Evolutionary conservation across 2,113 vertebrate genomes (phyloP).

Genomic region (Lathamus discolor): DNA sequence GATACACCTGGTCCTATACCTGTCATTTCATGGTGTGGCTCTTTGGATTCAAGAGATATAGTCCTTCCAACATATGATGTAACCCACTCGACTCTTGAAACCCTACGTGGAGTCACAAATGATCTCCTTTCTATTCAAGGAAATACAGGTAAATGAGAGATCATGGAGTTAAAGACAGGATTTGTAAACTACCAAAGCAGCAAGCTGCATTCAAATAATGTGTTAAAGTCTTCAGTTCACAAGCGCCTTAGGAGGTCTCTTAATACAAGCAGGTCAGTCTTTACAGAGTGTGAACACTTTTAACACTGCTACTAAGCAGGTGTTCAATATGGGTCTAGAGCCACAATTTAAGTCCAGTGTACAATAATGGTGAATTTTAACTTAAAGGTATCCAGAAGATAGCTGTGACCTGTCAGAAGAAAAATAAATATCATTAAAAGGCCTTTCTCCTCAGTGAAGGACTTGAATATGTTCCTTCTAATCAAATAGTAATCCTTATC

Average conservation of each 20-base stretch:
- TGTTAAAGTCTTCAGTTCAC: background rate
- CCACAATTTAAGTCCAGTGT: background rate
- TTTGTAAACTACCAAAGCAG: background rate
- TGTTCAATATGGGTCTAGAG: background rate
- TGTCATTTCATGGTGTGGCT: constrained; percentile 93
- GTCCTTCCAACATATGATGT: constrained; percentile 91
- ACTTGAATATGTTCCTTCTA: background rate
- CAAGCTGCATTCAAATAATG: background rate
- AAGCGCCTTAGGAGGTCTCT: background rate
- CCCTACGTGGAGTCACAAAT: constrained; percentile 88
- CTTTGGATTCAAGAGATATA: constrained; percentile 85
- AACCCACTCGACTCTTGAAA: constrained; percentile 91
- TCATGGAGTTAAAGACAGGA: background rate
- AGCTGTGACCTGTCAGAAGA: background rate
- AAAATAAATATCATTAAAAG: background rate
- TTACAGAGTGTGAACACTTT: background rate
- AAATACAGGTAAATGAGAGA: constrained; percentile 83
- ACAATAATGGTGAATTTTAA: background rate
- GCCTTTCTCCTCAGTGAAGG: background rate
- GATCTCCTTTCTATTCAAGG: constrained; percentile 94
- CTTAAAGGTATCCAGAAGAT: background rate
- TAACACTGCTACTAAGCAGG: background rate
- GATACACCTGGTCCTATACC: constrained; percentile 82
- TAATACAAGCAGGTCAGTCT: background rate
- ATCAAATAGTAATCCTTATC: background rate